phyloP scores from a whole-genome alignment of 2,113 vertebrate genomes.

The Phyllostomus hastatus region DNA sequence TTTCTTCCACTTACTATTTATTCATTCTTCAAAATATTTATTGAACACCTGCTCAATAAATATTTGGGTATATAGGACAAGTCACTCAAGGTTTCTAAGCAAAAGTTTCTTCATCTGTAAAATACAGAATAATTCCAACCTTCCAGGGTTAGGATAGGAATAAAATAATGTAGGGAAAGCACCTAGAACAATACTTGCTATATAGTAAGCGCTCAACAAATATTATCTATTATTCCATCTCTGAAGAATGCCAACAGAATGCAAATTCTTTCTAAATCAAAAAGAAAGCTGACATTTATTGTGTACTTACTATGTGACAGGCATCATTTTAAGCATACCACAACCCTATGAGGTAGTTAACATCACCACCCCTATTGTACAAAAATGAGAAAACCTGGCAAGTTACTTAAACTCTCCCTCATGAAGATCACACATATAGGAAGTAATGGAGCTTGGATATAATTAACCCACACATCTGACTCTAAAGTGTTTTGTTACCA shows the following conservation, averaged over 20 bases:
- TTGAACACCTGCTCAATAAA: not conserved
- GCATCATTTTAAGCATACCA: slow-evolving; percentile 9
- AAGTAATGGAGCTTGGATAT: not conserved
- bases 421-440: not conserved
- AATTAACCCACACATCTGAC: not conserved
- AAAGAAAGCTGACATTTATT: not conserved
- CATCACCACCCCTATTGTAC: not conserved
- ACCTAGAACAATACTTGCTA: not conserved
- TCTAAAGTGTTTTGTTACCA: not conserved
- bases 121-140: not conserved
- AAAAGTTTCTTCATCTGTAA: slow-evolving; percentile 18
- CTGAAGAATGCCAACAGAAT: not conserved
- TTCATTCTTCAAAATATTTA: slow-evolving; percentile 20
- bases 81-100: not conserved
- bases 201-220: not conserved
- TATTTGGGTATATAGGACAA: not conserved
- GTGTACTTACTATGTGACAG: not conserved
- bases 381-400: slow-evolving; percentile 28
- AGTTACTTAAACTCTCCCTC: not conserved
- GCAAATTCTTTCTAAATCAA: not conserved
- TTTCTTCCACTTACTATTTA: not conserved
- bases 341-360: not conserved
- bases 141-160: not conserved
- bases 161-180: slow-evolving; percentile 31
- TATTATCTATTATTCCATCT: slow-evolving; percentile 1